These are phyloP conservation scores for Heliconius hermathena DNA, from an alignment of 1,140 invertebrate genomes.

Conservation along the genomic window DNA sequence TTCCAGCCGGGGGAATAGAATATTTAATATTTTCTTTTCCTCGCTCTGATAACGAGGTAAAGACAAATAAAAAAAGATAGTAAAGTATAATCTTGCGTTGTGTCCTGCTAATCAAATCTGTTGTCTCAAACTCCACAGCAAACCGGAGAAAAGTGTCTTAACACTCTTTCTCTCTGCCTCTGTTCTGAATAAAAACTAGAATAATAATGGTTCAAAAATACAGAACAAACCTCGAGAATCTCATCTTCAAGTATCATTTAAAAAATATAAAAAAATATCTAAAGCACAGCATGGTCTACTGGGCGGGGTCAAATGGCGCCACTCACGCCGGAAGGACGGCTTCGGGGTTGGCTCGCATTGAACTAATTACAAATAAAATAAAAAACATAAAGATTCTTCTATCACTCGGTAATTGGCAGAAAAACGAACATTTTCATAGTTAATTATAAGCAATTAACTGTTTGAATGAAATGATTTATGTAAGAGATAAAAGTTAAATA, in stretches of 20 bases:
- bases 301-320: conserved; percentile 10
- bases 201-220: background rate
- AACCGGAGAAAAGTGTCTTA: no score
- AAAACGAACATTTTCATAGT: conserved; percentile 1
- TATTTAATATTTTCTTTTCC: no score
- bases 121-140: no score
- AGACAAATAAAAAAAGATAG: no score
- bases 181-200: background rate
- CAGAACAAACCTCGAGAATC: background rate
- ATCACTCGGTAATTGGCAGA: conserved; percentile 7
- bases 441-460: conserved; percentile 4
- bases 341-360: background rate
- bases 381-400: background rate
- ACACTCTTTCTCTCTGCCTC: no score
- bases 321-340: background rate
- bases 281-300: background rate
- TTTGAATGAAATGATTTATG: background rate
- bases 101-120: no score
- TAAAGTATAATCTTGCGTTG: no score
- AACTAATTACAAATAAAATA: background rate
- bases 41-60: no score
- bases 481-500: background rate
- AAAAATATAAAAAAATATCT: background rate
- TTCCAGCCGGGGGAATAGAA: no score
- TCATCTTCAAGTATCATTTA: background rate